Evolutionary conservation across 2,888 invertebrate species (phyloP).

Genomic region (Metellina segmentata): DNA sequence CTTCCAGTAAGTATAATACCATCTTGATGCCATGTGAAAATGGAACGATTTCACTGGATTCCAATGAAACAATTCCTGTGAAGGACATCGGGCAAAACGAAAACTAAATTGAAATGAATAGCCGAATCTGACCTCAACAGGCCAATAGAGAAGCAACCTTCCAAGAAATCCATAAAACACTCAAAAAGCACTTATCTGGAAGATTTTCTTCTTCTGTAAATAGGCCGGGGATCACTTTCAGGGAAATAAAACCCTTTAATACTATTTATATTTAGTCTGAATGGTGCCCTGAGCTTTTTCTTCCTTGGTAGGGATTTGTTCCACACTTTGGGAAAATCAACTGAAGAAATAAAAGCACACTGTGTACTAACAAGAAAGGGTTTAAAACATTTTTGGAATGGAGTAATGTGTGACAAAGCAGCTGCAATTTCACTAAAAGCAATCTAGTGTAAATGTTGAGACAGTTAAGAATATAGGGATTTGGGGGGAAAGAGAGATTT

Average conservation of each 20-base stretch:
- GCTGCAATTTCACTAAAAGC: constrained; percentile 1
- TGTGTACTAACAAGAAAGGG: neutral
- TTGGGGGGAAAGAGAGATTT: no score
- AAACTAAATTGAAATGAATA: constrained; percentile 42
- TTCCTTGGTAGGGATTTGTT: neutral
- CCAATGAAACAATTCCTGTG: neutral
- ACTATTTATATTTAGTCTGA: constrained; percentile 51
- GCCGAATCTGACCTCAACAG: constrained; percentile 45
- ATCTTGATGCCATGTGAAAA: neutral
- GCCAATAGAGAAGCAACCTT: constrained; percentile 37
- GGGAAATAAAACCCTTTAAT: constrained; percentile 59
- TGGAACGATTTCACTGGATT: neutral
- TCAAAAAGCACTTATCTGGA: constrained; percentile 62
- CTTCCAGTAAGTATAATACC: no score
- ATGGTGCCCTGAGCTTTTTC: neutral
- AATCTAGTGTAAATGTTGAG: neutral
- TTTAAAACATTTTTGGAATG: neutral
- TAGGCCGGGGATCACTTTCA: constrained; percentile 54
- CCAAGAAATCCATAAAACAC: constrained; percentile 64
- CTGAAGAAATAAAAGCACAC: neutral
- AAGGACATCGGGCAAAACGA: constrained; percentile 8
- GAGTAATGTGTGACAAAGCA: neutral
- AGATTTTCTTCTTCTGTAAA: constrained; percentile 49
- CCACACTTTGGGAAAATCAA: neutral
- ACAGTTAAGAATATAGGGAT: neutral